A percentile compares a stretch with the other conserved stretches of the same genome.
phyloP scores from a whole-genome alignment of 2,113 vertebrate genomes.

The Strigops habroptila region DNA sequence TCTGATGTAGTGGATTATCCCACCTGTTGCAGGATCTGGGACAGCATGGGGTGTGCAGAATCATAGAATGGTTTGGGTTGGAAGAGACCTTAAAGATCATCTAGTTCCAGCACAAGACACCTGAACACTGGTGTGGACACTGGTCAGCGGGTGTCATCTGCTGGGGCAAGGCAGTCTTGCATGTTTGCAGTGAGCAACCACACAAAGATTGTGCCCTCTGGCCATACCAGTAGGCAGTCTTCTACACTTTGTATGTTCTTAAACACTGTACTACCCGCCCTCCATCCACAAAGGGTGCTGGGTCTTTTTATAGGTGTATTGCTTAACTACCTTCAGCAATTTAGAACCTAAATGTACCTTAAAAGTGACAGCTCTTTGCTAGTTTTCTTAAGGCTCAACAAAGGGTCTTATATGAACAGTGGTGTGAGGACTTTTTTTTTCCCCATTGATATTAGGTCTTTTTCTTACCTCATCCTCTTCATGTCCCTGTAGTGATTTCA shows the following conservation, averaged over 20 bases:
- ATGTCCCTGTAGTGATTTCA: background rate
- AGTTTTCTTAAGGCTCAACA: background rate
- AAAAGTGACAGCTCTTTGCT: background rate
- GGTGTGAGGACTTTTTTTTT: background rate
- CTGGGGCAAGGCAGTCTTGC: background rate
- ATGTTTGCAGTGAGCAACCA: rapidly evolving
- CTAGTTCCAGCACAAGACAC: background rate
- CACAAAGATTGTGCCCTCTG: background rate
- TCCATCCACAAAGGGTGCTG: background rate
- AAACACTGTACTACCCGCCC: rapidly evolving
- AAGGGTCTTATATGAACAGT: background rate
- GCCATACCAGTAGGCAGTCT: rapidly evolving
- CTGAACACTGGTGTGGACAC: background rate
- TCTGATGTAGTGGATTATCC: background rate
- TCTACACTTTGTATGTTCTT: background rate
- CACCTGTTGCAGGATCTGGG: background rate
- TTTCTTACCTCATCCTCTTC: background rate
- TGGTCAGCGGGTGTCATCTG: background rate
- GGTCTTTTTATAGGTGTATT: background rate
- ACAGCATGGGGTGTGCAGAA: background rate
- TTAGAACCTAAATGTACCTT: background rate
- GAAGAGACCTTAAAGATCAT: background rate
- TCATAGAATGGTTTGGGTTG: background rate
- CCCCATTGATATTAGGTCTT: background rate
- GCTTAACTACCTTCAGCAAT: background rate